Percentiles rank a stretch among this genome's conserved stretches.
Conservation (phyloP, 2,888 invertebrate genomes). For the Morpho deidamia region DNA sequence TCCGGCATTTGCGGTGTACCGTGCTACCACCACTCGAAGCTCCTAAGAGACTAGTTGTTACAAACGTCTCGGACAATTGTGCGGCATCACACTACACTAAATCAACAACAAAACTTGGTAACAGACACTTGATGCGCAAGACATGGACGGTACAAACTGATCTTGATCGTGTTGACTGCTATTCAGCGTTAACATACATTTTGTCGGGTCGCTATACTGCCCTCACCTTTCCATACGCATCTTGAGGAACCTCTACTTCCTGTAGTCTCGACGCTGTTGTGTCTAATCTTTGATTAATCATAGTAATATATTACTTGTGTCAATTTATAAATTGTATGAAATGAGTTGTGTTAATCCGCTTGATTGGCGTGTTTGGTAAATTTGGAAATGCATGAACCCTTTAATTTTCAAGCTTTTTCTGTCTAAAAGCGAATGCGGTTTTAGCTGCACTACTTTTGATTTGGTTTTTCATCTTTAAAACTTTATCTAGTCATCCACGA, state of each 20-base stretch:
- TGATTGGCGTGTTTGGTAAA: slow-evolving; percentile 33
- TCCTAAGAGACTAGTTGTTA: slow-evolving; percentile 59
- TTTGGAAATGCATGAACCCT: slow-evolving; percentile 31
- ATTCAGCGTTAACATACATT: slow-evolving; percentile 22
- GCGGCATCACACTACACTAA: slow-evolving; percentile 75
- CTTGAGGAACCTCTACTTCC: slow-evolving; percentile 16
- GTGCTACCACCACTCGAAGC: slow-evolving; percentile 69
- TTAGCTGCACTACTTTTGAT: slow-evolving; percentile 54
- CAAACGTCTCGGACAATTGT: slow-evolving; percentile 58
- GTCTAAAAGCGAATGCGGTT: slow-evolving; percentile 54
- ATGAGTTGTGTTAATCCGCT: slow-evolving; percentile 34
- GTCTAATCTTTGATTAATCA: slow-evolving; percentile 12
- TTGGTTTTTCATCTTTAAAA: slow-evolving; percentile 7
- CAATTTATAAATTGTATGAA: slow-evolving; percentile 29
- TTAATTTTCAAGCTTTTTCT: slow-evolving; percentile 43
- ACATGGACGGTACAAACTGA: slow-evolving; percentile 68
- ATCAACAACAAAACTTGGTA: slow-evolving; percentile 68
- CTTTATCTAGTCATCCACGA: slow-evolving; percentile 38
- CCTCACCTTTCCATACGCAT: slow-evolving; percentile 30
- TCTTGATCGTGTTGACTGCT: slow-evolving; percentile 29
- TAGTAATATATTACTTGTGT: slow-evolving; percentile 27
- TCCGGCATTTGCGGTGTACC: slow-evolving; percentile 48
- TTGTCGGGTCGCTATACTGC: slow-evolving; percentile 19
- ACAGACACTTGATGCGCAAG: slow-evolving; percentile 70
- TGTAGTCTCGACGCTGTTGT: slow-evolving; percentile 18